Conservation (phyloP, 2,888 invertebrate species). For the Pachycephus smyrnensis region DNA sequence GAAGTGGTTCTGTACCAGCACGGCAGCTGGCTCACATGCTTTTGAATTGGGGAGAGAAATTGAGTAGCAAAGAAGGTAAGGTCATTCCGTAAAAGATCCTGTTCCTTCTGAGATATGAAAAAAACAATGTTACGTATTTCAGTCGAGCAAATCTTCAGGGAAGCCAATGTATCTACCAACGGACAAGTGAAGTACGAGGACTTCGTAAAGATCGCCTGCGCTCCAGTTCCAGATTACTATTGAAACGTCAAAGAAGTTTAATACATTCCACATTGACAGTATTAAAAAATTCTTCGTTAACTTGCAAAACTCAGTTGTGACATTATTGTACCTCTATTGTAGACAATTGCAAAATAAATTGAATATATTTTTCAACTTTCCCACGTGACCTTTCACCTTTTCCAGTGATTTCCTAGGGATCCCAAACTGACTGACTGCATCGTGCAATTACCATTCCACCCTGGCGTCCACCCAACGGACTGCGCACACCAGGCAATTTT, state of each 20-base stretch:
- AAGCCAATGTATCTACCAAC: slow-evolving; percentile 86
- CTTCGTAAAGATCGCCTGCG: slow-evolving; percentile 92
- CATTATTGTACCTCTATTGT: neutral
- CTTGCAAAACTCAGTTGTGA: neutral
- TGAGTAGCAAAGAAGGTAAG: slow-evolving; percentile 74
- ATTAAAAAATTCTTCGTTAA: neutral
- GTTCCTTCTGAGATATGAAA: neutral
- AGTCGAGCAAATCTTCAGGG: slow-evolving; percentile 91
- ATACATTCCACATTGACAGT: neutral
- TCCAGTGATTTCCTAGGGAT: neutral
- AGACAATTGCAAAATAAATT: neutral
- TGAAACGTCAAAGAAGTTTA: slow-evolving; percentile 59
- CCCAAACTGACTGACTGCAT: too few species aligned
- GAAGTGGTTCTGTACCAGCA: slow-evolving; percentile 82
- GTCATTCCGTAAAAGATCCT: neutral
- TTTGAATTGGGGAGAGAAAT: slow-evolving; percentile 92
- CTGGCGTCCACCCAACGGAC: neutral
- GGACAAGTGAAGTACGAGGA: slow-evolving; percentile 90
- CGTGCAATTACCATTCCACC: neutral
- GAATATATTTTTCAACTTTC: neutral
- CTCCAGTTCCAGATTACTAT: slow-evolving; percentile 93
- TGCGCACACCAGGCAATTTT: neutral
- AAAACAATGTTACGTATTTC: neutral
- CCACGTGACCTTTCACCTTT: neutral
- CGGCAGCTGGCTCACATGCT: slow-evolving; percentile 87